A percentile compares a stretch with the other conserved stretches of the same genome.
Conservation (phyloP, 2,888 invertebrate genomes). For the Sphaerophoria taeniata region DNA sequence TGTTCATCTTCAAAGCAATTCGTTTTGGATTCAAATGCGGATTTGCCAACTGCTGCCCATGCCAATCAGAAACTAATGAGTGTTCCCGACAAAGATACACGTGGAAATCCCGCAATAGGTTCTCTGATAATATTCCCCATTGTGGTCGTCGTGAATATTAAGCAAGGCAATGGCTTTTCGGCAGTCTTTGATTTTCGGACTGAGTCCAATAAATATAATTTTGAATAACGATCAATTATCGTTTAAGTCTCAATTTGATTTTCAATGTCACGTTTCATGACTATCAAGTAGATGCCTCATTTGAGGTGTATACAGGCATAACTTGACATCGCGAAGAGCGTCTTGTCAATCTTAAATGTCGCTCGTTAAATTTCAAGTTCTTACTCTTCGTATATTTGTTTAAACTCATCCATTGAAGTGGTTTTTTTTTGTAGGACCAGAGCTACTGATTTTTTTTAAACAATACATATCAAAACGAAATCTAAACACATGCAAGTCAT, state of each 20-base stretch:
- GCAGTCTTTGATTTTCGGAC: constrained; percentile 61
- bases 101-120: too few species aligned
- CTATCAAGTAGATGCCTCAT: constrained; percentile 39
- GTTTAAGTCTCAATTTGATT: constrained; percentile 72
- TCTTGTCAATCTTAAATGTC: constrained; percentile 54
- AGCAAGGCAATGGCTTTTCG: constrained; percentile 56
- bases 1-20: too few species aligned
- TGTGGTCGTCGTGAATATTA: constrained; percentile 44
- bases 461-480: constrained; percentile 54
- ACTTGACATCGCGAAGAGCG: constrained; percentile 35
- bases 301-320: not conserved
- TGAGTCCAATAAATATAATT: too few species aligned
- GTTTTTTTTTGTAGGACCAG: constrained; percentile 38
- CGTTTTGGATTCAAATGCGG: too few species aligned
- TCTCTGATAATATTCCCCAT: too few species aligned
- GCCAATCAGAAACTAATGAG: not conserved
- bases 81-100: not conserved
- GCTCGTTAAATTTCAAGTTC: not conserved
- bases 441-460: constrained; percentile 49
- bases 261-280: constrained; percentile 66
- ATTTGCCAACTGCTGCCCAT: constrained; percentile 40
- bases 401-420: constrained; percentile 58
- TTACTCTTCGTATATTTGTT: constrained; percentile 35
- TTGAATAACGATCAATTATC: constrained; percentile 72
- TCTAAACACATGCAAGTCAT: constrained; percentile 69